Evolutionary conservation across 2,113 vertebrate genomes (phyloP).

Genomic region (Callochromis pleurospilus): DNA sequence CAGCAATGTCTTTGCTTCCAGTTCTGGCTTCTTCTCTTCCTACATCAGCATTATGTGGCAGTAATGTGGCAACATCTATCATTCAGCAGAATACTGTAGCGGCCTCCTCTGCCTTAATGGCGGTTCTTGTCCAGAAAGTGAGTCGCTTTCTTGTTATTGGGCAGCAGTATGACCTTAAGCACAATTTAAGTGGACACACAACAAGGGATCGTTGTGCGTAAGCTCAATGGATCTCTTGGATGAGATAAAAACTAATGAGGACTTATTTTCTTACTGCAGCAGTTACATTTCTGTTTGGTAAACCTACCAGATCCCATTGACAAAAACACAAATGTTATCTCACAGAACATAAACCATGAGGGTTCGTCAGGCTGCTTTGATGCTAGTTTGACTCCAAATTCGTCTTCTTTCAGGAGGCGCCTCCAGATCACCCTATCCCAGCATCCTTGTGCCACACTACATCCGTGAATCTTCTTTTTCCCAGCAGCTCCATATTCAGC

Average conservation of each 20-base stretch:
- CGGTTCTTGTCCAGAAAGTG: neutral
- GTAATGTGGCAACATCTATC: neutral
- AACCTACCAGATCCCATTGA: neutral
- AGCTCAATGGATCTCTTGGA: neutral
- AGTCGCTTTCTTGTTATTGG: neutral
- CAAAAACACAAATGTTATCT: neutral
- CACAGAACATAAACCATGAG: neutral
- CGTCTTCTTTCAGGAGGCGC: neutral
- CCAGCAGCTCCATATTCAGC: neutral
- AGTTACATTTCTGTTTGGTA: neutral
- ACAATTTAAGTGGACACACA: neutral
- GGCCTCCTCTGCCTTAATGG: neutral
- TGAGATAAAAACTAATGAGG: neutral
- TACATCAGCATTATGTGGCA: accelerated
- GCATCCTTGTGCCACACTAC: neutral
- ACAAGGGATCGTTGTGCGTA: neutral
- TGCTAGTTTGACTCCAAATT: neutral
- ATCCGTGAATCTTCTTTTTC: neutral
- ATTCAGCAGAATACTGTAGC: neutral
- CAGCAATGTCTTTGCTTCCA: neutral
- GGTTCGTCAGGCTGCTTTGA: neutral
- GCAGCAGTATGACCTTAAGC: neutral
- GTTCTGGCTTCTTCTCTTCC: neutral
- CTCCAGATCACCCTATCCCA: accelerated
- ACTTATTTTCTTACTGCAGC: neutral